Conservation (phyloP, 2,888 invertebrate genomes). For the Serripes groenlandicus region DNA sequence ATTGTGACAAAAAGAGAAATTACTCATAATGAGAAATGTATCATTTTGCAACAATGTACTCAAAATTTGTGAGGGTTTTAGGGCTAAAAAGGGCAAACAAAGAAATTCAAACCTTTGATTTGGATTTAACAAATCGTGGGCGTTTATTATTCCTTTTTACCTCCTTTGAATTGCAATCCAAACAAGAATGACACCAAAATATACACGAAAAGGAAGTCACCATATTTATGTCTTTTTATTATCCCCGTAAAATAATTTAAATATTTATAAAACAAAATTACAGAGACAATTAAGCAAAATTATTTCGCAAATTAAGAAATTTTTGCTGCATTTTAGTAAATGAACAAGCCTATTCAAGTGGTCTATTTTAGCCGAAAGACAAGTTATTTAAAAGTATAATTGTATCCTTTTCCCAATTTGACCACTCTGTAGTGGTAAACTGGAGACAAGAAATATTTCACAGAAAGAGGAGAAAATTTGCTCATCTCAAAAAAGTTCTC, state of each 20-base stretch:
- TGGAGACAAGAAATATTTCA: not conserved
- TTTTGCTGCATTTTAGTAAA: not conserved
- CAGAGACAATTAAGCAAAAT: constrained; percentile 2
- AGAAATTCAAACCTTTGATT: not conserved
- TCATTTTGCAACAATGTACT: not conserved
- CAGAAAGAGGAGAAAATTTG: too few species aligned
- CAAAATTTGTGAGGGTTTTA: not conserved
- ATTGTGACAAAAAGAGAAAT: not conserved
- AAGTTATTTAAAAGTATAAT: constrained; percentile 4
- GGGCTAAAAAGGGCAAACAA: not conserved
- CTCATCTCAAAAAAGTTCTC: too few species aligned
- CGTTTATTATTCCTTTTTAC: not conserved
- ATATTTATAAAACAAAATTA: not conserved
- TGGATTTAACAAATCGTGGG: not conserved
- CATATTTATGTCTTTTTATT: not conserved
- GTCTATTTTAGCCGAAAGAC: not conserved
- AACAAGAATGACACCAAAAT: not conserved
- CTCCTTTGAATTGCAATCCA: not conserved
- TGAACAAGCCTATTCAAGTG: constrained; percentile 21
- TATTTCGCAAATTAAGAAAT: constrained; percentile 1
- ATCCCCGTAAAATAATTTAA: not conserved
- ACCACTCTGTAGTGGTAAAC: not conserved
- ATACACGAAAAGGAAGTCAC: not conserved
- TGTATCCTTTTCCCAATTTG: not conserved
- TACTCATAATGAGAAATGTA: not conserved